Evolutionary conservation across 1,140 invertebrate species (phyloP).

Genomic region (Bombus pyrosoma): DNA sequence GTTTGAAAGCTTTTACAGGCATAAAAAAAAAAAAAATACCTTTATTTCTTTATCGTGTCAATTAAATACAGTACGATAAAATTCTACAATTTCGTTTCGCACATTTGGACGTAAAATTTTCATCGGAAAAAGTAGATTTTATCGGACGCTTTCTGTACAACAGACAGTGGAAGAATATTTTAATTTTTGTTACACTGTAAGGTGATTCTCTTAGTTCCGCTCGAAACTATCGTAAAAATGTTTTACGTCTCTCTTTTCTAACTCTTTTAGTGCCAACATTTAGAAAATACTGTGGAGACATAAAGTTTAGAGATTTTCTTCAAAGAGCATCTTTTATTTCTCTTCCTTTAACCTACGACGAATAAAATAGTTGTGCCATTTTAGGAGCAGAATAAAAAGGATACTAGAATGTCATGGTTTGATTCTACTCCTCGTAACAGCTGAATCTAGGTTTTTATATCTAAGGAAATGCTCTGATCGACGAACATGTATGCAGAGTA

Average conservation of each 20-base stretch:
- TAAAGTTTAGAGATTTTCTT: neutral
- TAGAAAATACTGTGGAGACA: neutral
- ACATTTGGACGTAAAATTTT: neutral
- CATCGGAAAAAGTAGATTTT: too few species aligned
- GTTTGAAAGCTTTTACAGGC: neutral
- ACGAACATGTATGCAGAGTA: too few species aligned
- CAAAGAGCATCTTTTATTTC: neutral
- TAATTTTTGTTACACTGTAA: neutral
- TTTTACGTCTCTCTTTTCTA: neutral
- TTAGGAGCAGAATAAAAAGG: neutral
- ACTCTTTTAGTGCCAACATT: neutral
- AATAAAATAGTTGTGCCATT: neutral
- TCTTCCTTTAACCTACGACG: neutral
- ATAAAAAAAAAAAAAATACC: neutral
- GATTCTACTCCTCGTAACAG: too few species aligned
- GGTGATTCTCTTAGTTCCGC: neutral
- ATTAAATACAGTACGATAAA: neutral
- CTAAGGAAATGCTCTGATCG: too few species aligned
- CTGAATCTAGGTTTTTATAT: too few species aligned
- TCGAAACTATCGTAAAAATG: neutral
- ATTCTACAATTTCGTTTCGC: neutral
- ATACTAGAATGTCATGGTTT: too few species aligned
- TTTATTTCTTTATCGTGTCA: neutral
- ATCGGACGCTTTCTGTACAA: too few species aligned
- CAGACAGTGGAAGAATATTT: too few species aligned